These are phyloP conservation scores for Azorinus chamasolen DNA, from an alignment of 2,888 invertebrate species.

Conservation along the genomic window DNA sequence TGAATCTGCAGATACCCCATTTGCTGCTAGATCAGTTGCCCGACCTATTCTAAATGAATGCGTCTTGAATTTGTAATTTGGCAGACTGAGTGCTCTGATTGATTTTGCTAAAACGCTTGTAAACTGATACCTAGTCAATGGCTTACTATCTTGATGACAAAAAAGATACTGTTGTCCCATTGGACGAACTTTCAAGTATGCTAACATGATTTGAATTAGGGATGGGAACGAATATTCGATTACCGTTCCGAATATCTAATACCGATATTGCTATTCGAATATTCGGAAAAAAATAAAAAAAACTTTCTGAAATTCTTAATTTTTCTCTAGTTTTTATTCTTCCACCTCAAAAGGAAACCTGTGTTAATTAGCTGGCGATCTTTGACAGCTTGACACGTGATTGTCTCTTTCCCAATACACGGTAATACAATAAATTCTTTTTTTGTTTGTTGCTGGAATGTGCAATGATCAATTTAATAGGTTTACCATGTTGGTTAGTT, in stretches of 20 bases:
- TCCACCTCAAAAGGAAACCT: too few relatives aligned
- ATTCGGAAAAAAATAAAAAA: not conserved
- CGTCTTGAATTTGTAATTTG: not conserved
- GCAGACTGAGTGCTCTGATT: not conserved
- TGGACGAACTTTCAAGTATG: not conserved
- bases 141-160: slow-evolving; percentile 13
- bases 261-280: too few relatives aligned
- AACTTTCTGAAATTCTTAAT: not conserved
- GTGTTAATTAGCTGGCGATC: too few relatives aligned
- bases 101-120: slow-evolving; percentile 22
- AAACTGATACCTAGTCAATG: slow-evolving; percentile 36
- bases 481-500: slow-evolving; percentile 26
- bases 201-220: not conserved
- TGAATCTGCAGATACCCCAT: slow-evolving; percentile 8
- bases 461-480: too few relatives aligned
- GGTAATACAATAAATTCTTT: too few relatives aligned
- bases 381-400: too few relatives aligned
- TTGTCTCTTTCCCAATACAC: too few relatives aligned
- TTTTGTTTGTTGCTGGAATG: too few relatives aligned
- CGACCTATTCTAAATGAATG: slow-evolving; percentile 38
- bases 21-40: slow-evolving; percentile 19
- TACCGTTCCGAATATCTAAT: too few relatives aligned
- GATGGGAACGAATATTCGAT: too few relatives aligned
- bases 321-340: too few relatives aligned
- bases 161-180: not conserved